phyloP scores from a whole-genome alignment of 2,888 invertebrate genomes.

The Sphaeridia pumilis region DNA sequence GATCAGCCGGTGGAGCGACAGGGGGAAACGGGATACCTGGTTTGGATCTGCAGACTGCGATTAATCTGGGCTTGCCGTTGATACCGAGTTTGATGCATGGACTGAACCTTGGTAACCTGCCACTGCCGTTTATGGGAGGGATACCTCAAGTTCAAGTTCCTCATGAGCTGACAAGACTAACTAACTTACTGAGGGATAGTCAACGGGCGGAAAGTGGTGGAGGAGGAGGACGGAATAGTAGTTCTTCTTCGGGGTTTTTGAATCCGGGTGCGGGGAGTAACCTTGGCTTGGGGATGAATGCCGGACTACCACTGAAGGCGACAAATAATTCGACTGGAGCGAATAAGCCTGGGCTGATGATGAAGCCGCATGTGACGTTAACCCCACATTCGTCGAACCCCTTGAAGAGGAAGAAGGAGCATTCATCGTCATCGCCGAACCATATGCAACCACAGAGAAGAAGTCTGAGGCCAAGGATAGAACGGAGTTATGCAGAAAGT shows the following conservation, averaged over 20 bases:
- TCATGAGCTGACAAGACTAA: conserved; percentile 34
- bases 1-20: conserved; percentile 22
- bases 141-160: conserved; percentile 35
- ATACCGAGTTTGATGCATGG: conserved; percentile 19
- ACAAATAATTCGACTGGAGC: no score
- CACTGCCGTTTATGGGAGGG: conserved; percentile 19
- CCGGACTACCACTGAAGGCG: no score
- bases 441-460: conserved; percentile 42
- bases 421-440: conserved; percentile 5
- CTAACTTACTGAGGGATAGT: conserved; percentile 32
- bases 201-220: conserved; percentile 25
- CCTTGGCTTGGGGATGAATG: no score
- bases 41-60: conserved; percentile 17
- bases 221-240: background rate
- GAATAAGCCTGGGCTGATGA: no score
- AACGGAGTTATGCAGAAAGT: conserved; percentile 75
- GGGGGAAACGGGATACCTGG: no score
- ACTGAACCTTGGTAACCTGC: conserved; percentile 22
- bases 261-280: no score
- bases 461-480: conserved; percentile 68
- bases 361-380: no score
- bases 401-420: conserved; percentile 35
- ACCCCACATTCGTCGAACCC: no score
- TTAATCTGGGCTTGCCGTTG: conserved; percentile 14
- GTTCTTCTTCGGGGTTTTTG: background rate